A percentile compares a stretch with the other conserved stretches of the same genome.
phyloP scores from a whole-genome alignment of 2,888 invertebrate species.

The Neria commutata region DNA sequence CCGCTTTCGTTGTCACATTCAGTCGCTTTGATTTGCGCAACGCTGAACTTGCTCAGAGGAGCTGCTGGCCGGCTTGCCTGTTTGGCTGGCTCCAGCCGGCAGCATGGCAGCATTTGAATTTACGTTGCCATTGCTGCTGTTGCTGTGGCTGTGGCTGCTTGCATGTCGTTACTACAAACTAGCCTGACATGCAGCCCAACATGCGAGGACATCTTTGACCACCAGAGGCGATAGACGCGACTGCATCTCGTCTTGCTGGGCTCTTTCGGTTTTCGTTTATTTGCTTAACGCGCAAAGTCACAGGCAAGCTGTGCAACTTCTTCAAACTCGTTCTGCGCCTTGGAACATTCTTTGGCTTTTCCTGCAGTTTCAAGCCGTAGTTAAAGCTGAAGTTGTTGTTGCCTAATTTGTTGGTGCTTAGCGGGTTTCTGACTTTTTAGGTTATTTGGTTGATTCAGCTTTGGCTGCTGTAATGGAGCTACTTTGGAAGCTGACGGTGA shows the following conservation, averaged over 20 bases:
- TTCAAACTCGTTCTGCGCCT: background rate
- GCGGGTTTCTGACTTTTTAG: conserved; percentile 2
- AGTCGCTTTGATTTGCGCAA: conserved; percentile 11
- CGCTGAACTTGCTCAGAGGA: conserved; percentile 29
- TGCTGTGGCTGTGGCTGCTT: conserved; percentile 37
- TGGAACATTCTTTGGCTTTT: background rate
- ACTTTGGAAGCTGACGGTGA: background rate
- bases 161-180: background rate
- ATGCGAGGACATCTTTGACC: conserved; percentile 45
- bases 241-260: background rate
- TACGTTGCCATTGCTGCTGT: background rate
- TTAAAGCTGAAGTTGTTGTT: conserved; percentile 8
- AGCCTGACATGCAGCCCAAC: conserved; percentile 31
- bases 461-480: conserved; percentile 1
- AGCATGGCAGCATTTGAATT: conserved; percentile 13
- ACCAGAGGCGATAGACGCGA: conserved; percentile 25
- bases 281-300: background rate
- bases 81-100: background rate
- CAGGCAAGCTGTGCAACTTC: background rate
- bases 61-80: background rate
- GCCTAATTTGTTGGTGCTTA: conserved; percentile 36
- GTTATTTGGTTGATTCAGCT: conserved; percentile 22
- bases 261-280: conserved; percentile 1
- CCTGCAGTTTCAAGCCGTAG: background rate
- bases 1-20: conserved; percentile 14